phyloP scores from a whole-genome alignment of 2,888 invertebrate genomes.

The Dichetophora obliterata region DNA sequence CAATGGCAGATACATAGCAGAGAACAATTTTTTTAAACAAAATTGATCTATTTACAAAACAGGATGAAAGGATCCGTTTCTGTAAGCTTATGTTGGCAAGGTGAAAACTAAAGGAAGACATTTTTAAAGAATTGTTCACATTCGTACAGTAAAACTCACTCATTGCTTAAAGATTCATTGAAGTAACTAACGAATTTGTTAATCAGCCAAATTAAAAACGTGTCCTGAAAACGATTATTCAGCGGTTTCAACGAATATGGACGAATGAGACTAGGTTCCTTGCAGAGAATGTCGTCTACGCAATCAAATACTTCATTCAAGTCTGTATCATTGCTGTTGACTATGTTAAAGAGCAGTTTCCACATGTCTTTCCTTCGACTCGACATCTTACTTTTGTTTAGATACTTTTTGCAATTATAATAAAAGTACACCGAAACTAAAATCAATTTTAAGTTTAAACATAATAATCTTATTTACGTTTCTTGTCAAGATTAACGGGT shows the following conservation, averaged over 20 bases:
- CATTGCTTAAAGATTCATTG: conserved; percentile 27
- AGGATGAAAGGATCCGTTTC: conserved; percentile 61
- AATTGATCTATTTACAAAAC: conserved; percentile 60
- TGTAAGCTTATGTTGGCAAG: conserved; percentile 61
- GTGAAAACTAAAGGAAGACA: conserved; percentile 52
- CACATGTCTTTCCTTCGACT: conserved; percentile 64
- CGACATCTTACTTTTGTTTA: conserved; percentile 53
- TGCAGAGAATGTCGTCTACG: conserved; percentile 62
- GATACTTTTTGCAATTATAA: no score
- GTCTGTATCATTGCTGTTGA: conserved; percentile 57
- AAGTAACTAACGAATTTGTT: conserved; percentile 59
- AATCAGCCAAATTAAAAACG: conserved; percentile 60
- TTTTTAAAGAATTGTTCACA: neutral
- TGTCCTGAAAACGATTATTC: conserved; percentile 58
- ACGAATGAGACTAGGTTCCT: conserved; percentile 62
- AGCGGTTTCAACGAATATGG: conserved; percentile 53
- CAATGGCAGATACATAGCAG: conserved; percentile 57
- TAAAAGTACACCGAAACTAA: no score
- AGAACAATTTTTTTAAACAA: conserved; percentile 56
- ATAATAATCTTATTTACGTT: no score
- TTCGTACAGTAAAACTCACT: neutral
- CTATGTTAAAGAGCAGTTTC: conserved; percentile 63
- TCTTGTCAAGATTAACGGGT: no score
- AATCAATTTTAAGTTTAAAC: no score
- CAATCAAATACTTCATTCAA: conserved; percentile 56